Evolutionary conservation across 2,113 vertebrate species (phyloP).

Genomic region (Hippocampus comes): DNA sequence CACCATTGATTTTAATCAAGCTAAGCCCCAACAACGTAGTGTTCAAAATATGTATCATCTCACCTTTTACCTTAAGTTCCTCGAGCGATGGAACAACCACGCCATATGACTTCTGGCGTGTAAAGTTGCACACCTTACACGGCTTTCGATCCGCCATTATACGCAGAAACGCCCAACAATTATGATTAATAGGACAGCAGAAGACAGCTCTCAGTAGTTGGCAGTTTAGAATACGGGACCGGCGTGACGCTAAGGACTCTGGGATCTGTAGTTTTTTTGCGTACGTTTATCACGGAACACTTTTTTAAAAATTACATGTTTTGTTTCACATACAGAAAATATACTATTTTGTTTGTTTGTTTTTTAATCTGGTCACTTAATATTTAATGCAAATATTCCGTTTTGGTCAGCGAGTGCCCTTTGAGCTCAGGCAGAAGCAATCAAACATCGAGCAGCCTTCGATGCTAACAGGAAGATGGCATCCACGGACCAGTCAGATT

Average conservation of each 20-base stretch:
- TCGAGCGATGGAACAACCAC: constrained; percentile 59
- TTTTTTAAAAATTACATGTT: neutral
- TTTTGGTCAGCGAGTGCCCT: neutral
- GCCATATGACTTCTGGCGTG: constrained; percentile 62
- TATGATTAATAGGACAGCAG: neutral
- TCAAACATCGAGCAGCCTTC: constrained; percentile 44
- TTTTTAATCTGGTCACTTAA: neutral
- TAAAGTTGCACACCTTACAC: constrained; percentile 70
- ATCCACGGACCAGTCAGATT: constrained; percentile 68
- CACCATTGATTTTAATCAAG: neutral
- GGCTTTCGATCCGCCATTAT: constrained; percentile 64
- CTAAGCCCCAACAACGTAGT: neutral
- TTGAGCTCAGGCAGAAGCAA: constrained; percentile 44
- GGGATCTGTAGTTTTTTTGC: neutral
- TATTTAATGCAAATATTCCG: neutral
- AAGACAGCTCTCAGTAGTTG: neutral
- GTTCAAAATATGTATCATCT: neutral
- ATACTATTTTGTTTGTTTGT: neutral
- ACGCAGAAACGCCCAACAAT: neutral
- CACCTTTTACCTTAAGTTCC: constrained; percentile 70
- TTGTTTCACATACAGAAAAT: too few species aligned
- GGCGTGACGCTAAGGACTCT: neutral
- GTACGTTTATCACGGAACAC: neutral
- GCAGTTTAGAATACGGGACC: constrained; percentile 27
- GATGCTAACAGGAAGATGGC: constrained; percentile 64